phyloP scores from a whole-genome alignment of 2,888 invertebrate genomes.

The Pandemis heparana region DNA sequence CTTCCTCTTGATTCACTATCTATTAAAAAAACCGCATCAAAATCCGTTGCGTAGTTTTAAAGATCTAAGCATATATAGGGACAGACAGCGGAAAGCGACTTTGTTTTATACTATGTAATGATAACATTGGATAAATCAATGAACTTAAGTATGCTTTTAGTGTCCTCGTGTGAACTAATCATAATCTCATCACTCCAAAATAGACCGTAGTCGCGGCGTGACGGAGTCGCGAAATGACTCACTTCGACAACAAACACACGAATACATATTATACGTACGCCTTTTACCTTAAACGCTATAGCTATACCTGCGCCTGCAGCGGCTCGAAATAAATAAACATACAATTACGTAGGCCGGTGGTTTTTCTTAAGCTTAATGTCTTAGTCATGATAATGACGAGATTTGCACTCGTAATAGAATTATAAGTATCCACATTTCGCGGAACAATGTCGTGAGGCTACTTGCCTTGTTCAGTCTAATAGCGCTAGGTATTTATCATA shows the following conservation, averaged over 20 bases:
- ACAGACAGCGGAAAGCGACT: too few species aligned
- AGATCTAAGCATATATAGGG: too few species aligned
- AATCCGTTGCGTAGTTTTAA: too few species aligned
- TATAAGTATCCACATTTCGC: constrained; percentile 63
- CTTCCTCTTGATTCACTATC: too few species aligned
- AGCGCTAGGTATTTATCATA: constrained; percentile 34
- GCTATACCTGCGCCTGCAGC: constrained; percentile 62
- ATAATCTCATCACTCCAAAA: constrained; percentile 81
- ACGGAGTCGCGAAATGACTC: constrained; percentile 77
- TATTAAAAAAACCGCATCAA: too few species aligned
- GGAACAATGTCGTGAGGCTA: constrained; percentile 56
- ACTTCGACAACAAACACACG: constrained; percentile 69
- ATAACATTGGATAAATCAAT: constrained; percentile 44
- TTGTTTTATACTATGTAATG: too few species aligned
- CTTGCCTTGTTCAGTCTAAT: constrained; percentile 46
- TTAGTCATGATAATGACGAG: constrained; percentile 66
- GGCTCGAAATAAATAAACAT: constrained; percentile 75
- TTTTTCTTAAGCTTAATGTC: constrained; percentile 77
- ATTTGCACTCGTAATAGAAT: constrained; percentile 65
- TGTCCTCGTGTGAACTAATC: constrained; percentile 59
- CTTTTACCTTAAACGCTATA: constrained; percentile 71
- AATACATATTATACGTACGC: constrained; percentile 55
- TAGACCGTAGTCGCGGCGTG: constrained; percentile 66
- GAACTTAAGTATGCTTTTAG: constrained; percentile 51
- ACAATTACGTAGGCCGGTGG: constrained; percentile 73